Base-by-base conservation (phyloP, 2,888 invertebrate genomes). In the Helleia helle region DNA sequence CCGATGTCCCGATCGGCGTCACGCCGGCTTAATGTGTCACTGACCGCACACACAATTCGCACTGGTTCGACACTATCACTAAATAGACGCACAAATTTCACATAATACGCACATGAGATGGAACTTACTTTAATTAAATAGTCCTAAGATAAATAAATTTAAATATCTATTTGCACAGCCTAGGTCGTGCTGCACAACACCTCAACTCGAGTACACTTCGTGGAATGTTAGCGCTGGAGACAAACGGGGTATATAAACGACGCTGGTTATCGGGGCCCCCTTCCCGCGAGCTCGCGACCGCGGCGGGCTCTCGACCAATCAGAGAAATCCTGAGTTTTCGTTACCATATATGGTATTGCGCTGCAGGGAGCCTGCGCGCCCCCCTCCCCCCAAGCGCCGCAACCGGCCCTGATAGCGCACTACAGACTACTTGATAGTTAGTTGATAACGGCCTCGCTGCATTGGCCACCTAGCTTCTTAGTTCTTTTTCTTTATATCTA, bases 341-440 rank as follows among this genome's bases (percentile, higher is more conserved):
- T 89, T 86, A 87, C 90, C 90, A 89, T 90, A 90, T 89, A 90
- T 87, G 89, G 90, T 81, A 87, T 86, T 87, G 80, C 75, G 87
- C 86, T 87, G 87, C 87, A 81, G 84, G 87, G 58, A 57, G 56
- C 55, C 55, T 57, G 80, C 85, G 77, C 69, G 56, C 59, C 60
- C 69, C 67, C 66, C 59, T 48, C 54, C 49, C 60, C 62, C 52
- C 62, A 50, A 63, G 42, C 48, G 52, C 53, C 58, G 49, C 55
- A 54, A 58, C 58, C 58, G 52, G 38, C 46, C 50, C 46, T 53
- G 56, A 58, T 55, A 55, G 62, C 66, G 59, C 58, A 54, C 59
- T 55, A 50, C 68, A n/a, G n/a, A n/a, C n/a, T n/a, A n/a, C n/a
- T n/a, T n/a, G n/a, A n/a, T n/a, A n/a, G n/a, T n/a, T n/a, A n/a